Evolutionary conservation across 2,113 vertebrate species (phyloP), one percentile per base, ranked within the genome.

Genomic region (Serinus canaria): DNA sequence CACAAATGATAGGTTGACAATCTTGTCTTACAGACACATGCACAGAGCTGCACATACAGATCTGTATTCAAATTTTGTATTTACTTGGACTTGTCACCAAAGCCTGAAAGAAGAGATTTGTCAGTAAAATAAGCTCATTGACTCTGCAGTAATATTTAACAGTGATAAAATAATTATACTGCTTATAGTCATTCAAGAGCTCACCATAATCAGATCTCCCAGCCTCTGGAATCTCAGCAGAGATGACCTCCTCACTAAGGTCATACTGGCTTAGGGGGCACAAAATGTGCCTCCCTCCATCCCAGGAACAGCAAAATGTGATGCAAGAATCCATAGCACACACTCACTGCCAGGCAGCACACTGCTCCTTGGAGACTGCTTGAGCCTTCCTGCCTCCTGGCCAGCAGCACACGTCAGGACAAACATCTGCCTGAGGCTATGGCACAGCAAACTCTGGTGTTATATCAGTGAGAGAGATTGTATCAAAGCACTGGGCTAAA

Each of bases 241-340:
- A 70, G 46, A 52, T 12, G 7, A 70, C 18, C 12, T 67, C 24
- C 18, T 0, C 0, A 74, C 17, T 66, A 68, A 58, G 33, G 16
- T 60, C 44, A 60, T 18, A 44, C 18, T 31, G 16, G 3, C 24
- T 69, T 16, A 12, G 4, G 12, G 17, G 13, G 33, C 37, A 79
- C 1, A 2, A 83, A 86, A 76, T 1, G 9, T 47, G 25, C 3
- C 11, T 10, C 23, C 1, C 1, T 53, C 5, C 16, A 23, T 2
- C 3, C 6, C 31, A 80, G 22, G 23, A 74, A 62, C 21, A 37
- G 13, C 27, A 69, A 77, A 80, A 58, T 8, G 50, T 43, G 21
- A 39, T 27, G 53, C 23, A 86, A 64, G 35, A 56, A 68, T 8
- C 6, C 5, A 3, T 2, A 53, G 41, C 30, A 33, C 6, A 25